A percentile compares a stretch with the other conserved stretches of the same genome.
Evolutionary conservation across 37 sponge, comb jelly and placozoan genomes (phyloP).

Genomic region (Spongilla lacustris): DNA sequence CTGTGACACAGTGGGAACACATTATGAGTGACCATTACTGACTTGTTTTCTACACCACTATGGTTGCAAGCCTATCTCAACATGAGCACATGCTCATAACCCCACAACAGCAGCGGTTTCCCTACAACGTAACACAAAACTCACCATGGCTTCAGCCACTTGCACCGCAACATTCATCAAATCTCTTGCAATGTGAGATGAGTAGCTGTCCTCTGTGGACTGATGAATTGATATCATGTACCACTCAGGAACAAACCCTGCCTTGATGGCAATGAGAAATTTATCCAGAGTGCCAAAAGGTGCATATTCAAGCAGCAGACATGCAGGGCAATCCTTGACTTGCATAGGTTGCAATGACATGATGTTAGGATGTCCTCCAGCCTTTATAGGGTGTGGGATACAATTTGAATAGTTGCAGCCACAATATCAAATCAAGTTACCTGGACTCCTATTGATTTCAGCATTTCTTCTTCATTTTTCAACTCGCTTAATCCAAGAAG

Average conservation of each 20-base stretch:
- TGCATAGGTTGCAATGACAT: constrained; percentile 39
- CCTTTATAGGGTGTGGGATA: constrained; percentile 22
- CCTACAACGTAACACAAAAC: not conserved
- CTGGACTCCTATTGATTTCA: not conserved
- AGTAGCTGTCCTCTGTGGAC: constrained; percentile 28
- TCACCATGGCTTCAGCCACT: constrained; percentile 69
- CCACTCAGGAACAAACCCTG: constrained; percentile 76
- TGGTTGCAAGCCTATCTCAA: no score
- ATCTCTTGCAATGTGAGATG: constrained; percentile 44
- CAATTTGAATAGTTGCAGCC: not conserved
- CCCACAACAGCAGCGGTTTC: no score
- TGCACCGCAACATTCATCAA: constrained; percentile 63
- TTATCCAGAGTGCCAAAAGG: constrained; percentile 60
- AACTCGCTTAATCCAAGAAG: constrained; percentile 67
- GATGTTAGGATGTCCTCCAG: constrained; percentile 61
- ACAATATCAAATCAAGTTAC: not conserved
- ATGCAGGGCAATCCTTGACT: constrained; percentile 22
- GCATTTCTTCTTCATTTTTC: constrained; percentile 35
- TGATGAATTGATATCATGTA: constrained; percentile 34
- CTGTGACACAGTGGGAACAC: constrained; percentile 6
- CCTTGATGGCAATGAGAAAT: constrained; percentile 44
- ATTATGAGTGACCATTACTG: not conserved
- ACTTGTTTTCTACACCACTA: no score
- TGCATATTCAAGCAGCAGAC: constrained; percentile 57
- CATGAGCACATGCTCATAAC: no score